These are phyloP conservation scores for Amyelois transitella DNA, from an alignment of 1,140 invertebrate genomes.

Conservation along the genomic window DNA sequence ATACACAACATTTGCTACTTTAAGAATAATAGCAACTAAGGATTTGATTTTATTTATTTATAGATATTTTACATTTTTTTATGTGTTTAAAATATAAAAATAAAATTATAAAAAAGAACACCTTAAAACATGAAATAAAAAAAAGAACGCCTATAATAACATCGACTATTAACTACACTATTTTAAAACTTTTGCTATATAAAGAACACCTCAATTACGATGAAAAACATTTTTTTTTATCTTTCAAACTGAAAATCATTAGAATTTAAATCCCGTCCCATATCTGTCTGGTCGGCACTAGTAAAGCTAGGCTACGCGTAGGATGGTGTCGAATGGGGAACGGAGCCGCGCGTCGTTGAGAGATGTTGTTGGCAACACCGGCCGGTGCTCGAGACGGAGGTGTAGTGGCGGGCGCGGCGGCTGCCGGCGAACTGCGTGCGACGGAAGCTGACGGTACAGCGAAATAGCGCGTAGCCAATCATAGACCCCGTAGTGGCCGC, in stretches of 20 bases:
- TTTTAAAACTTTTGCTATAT: too few species aligned
- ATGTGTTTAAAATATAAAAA: too few species aligned
- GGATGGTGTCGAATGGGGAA: conserved; percentile 67
- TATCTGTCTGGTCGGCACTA: conserved; percentile 36
- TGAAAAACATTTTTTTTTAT: too few species aligned
- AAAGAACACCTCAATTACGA: too few species aligned
- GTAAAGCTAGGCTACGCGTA: conserved; percentile 57
- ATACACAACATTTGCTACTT: background rate
- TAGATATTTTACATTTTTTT: too few species aligned
- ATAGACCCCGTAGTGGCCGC: conserved; percentile 19
- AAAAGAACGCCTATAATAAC: too few species aligned
- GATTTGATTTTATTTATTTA: background rate
- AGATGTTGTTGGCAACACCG: conserved; percentile 70
- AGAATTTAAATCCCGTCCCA: too few species aligned
- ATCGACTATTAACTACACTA: too few species aligned
- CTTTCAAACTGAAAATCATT: too few species aligned
- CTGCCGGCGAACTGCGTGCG: conserved; percentile 43
- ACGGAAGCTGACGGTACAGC: conserved; percentile 61
- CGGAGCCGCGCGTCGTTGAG: conserved; percentile 60
- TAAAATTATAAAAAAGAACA: too few species aligned
- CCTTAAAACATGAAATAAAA: too few species aligned
- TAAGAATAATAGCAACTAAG: background rate
- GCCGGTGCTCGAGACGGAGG: conserved; percentile 72
- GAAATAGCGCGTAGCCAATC: conserved; percentile 14
- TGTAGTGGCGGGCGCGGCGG: conserved; percentile 68